These are phyloP conservation scores for Stenchaetothrips biformis DNA, from an alignment of 2,888 invertebrate species.

Conservation along the genomic window DNA sequence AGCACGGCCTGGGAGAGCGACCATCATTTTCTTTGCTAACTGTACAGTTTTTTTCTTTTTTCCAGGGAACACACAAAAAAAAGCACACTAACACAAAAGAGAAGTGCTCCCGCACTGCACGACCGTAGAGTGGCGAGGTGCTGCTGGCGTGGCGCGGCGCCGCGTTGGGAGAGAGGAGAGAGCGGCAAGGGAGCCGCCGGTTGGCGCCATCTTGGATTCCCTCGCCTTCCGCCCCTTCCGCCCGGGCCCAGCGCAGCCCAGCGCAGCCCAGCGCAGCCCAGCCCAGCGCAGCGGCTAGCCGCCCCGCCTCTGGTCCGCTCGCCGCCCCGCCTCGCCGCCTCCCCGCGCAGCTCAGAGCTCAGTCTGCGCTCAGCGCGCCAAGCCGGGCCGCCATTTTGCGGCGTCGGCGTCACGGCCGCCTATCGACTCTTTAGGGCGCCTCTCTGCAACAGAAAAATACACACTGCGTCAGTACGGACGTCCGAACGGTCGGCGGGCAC, in stretches of 20 bases:
- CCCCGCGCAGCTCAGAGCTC: constrained; percentile 34
- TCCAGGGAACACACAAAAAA: neutral
- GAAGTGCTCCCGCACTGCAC: neutral
- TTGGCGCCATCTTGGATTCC: constrained; percentile 19
- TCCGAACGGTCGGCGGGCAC: neutral
- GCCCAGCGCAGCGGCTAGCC: neutral
- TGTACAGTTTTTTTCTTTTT: constrained; percentile 28
- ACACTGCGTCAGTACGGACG: neutral
- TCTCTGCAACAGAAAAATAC: constrained; percentile 10
- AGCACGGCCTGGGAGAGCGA: neutral
- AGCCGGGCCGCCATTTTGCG: constrained; percentile 30
- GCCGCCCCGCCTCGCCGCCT: constrained; percentile 31
- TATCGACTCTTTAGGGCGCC: constrained; percentile 35
- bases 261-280: neutral
- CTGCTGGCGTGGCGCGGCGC: constrained; percentile 38
- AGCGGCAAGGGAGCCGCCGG: constrained; percentile 25
- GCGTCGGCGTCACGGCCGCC: constrained; percentile 32
- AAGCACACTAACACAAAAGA: constrained; percentile 9
- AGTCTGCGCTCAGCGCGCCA: constrained; percentile 35
- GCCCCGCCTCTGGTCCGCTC: constrained; percentile 29
- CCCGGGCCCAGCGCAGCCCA: constrained; percentile 10
- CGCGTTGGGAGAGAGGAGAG: constrained; percentile 39
- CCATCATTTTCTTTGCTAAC: neutral
- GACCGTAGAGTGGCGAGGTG: constrained; percentile 36
- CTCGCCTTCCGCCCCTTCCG: constrained; percentile 25